A percentile compares a stretch with the other conserved stretches of the same genome.
Evolutionary conservation across 2,797 vertebrate species (phyloP).

Genomic region (Epinephelus coioides): DNA sequence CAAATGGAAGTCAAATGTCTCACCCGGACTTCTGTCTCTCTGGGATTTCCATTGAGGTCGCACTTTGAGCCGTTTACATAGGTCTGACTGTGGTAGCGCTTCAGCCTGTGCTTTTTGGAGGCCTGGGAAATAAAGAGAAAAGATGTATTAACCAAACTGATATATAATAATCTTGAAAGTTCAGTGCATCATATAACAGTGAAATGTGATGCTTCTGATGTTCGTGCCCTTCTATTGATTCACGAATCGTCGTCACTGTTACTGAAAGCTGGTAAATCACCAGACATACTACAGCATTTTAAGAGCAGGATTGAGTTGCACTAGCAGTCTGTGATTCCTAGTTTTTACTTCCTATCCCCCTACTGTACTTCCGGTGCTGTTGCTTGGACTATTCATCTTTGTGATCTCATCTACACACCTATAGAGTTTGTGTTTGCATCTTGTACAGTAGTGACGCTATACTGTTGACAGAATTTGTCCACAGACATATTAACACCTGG

Average conservation of each 20-base stretch:
- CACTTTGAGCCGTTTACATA: conserved; percentile 96
- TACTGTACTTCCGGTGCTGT: no score
- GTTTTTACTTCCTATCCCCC: neutral
- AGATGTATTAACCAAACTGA: neutral
- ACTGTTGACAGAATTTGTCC: no score
- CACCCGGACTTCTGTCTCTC: conserved; percentile 95
- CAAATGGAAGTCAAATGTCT: conserved; percentile 63
- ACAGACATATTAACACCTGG: no score
- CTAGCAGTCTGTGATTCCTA: neutral
- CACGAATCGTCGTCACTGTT: neutral
- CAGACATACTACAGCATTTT: neutral
- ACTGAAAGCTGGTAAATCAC: conserved; percentile 1
- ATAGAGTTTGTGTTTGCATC: no score
- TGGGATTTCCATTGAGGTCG: conserved; percentile 92
- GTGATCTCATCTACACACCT: no score
- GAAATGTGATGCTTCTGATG: neutral
- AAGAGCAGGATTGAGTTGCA: neutral
- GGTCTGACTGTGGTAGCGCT: conserved; percentile 96
- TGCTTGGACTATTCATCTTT: no score
- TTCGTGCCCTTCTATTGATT: neutral
- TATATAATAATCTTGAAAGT: neutral
- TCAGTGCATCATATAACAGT: neutral
- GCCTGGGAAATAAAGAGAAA: conserved; percentile 81
- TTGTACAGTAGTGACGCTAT: no score
- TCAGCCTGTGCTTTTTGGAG: conserved; percentile 93